Evolutionary conservation across 2,888 invertebrate genomes (phyloP), one percentile per base, ranked within the genome.

Genomic region (Tholera decimalis): DNA sequence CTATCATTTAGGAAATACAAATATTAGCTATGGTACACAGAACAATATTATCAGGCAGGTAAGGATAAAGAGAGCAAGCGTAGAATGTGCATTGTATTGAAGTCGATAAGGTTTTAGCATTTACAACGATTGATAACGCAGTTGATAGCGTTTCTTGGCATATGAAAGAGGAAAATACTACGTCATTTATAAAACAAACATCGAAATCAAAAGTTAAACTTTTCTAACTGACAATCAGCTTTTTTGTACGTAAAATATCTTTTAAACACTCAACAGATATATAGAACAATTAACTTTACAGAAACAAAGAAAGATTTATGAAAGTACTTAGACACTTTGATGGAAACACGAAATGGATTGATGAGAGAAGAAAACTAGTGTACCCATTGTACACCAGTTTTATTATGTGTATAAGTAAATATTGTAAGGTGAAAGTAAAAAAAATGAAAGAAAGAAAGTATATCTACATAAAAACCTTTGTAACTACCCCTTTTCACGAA

Each of bases 11-110:
- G 80, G 62, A 80, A 71, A 65, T 50, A 65, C 51, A 79, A 69
- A 79, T 62, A 79, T 70, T 74, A 59, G 53, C 41, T 24, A 47
- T 51, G 46, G 55, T 33, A 46, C 24, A 50, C 67, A 74, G 67
- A 64, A 73, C 63, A 81, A 67, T 78, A 54, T 79, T 78, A 81
- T 78, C 82, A 73, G 69, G 59, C 41, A 50, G 51, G 22, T 26
- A 37, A 33, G 57, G 55, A 73, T 77, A 77, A n/a, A 69, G 46
- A 50, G 24, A 56, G 49, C 58, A 53, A 54, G 39, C 43, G 41
- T 44, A 51, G 46, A 73, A 53, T 60, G 28, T 63, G 73, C 63
- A 77, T 77, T 72, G 58, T 65, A 59, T 73, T 35, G 50, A 26
- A 56, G 28, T 30, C 33, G 74, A 78, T 65, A 78, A 73, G 22